Evolutionary conservation across 2,888 invertebrate genomes (phyloP).

Genomic region (Lomographa bimaculata): DNA sequence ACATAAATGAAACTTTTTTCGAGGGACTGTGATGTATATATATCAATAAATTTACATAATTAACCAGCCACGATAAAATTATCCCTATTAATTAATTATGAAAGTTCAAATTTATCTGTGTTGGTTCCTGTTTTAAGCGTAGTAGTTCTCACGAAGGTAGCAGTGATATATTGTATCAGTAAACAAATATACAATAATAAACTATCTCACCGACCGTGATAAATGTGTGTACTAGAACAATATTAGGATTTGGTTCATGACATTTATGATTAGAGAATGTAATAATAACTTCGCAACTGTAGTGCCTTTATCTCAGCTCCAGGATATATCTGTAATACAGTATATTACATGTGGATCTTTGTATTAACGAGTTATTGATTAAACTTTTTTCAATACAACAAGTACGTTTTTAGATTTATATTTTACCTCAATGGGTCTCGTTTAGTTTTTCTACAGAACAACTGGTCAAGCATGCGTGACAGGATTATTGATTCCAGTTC

Average conservation of each 20-base stretch:
- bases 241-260: too few relatives aligned
- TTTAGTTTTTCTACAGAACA: too few relatives aligned
- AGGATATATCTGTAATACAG: too few relatives aligned
- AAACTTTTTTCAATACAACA: too few relatives aligned
- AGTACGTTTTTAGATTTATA: too few relatives aligned
- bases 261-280: conserved; percentile 2
- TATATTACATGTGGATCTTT: too few relatives aligned
- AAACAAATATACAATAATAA: conserved; percentile 18
- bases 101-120: conserved; percentile 3
- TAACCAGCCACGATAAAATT: conserved; percentile 1
- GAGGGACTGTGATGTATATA: conserved; percentile 28
- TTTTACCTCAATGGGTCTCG: too few relatives aligned
- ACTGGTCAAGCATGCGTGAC: too few relatives aligned
- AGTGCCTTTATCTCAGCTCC: too few relatives aligned
- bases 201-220: conserved; percentile 1
- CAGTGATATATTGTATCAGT: conserved; percentile 9
- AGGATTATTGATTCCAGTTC: too few relatives aligned
- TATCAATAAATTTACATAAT: neutral
- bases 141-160: conserved; percentile 8
- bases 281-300: too few relatives aligned
- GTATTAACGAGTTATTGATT: too few relatives aligned
- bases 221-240: conserved; percentile 3
- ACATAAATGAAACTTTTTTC: conserved; percentile 17
- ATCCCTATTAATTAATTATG: neutral
- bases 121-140: neutral